Base-by-base conservation (phyloP, 2,113 vertebrate genomes). In the Phrynosoma blainvillii region DNA sequence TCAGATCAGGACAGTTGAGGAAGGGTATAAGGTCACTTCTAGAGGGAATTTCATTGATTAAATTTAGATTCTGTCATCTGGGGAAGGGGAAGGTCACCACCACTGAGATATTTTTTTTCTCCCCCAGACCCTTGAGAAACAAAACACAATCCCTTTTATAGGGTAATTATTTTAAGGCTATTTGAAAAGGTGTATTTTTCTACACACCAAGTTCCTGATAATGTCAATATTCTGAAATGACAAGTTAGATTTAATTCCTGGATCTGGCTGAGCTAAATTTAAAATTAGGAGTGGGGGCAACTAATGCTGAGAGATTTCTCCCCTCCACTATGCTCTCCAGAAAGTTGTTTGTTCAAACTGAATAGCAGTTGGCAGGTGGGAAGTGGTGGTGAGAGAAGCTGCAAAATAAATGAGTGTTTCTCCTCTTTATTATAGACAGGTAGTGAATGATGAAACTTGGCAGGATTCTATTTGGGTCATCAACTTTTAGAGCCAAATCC, bases 361-460 rank as follows among this genome's bases (percentile, higher is more conserved):
- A 87, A 66, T 83, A 88, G 62, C 80, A 88, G 80, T 84, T 88
- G 87, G 87, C 62, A 82, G 79, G 74, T 89, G 79, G 84, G 88
- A 82, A 89, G 84, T 86, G 47, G 74, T 82, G 79, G 82, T 89
- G 84, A 82, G 79, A 71, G 73, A 77, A 73, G 47, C 79, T 89
- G 73, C 36, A 82, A 89, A 82, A 89, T 47, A 89, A 76, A 89
- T 36, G 84, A 75, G 70, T 70, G 79, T 82, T 87, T 52, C 66
- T 47, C 30, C 30, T 78, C 42, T 82, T 89, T 86, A 59, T 86
- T 77, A 77, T n/a, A 82, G 73, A 68, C 73, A 82, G 84, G 84
- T 78, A 89, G 65, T 68, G 59, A 65, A 85, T 76, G 70, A 85
- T 89, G 59, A 47, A 82, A 86, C 47, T 62, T 89, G 79, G 74